Conservation (phyloP, 2,797 vertebrate genomes). For the Paedocypris micromegethes region DNA sequence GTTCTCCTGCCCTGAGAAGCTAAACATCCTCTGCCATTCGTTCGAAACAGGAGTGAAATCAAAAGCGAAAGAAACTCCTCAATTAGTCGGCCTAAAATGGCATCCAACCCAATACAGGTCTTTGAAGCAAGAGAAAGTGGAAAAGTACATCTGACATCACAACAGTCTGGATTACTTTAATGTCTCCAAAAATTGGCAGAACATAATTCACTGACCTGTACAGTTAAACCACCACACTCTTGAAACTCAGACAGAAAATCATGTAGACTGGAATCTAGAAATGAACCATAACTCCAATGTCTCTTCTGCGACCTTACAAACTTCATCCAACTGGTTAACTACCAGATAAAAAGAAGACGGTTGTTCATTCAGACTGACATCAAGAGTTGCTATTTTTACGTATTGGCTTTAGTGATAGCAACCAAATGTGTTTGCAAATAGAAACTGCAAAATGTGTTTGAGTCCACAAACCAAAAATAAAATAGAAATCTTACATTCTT, state of each 20-base stretch:
- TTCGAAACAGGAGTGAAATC: conserved; percentile 53
- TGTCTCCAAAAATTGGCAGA: conserved; percentile 40
- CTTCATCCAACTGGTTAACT: conserved; percentile 26
- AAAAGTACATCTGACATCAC: conserved; percentile 58
- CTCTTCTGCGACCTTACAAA: conserved; percentile 21
- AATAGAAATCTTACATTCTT: no score
- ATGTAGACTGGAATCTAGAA: conserved; percentile 51
- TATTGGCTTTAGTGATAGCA: no score
- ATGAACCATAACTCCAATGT: conserved; percentile 36
- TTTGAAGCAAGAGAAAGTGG: conserved; percentile 47
- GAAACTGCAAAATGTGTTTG: no score
- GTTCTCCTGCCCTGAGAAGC: conserved; percentile 51
- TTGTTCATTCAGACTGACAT: conserved; percentile 98
- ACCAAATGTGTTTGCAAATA: no score
- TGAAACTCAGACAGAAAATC: conserved; percentile 52
- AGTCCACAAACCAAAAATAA: no score
- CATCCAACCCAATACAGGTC: conserved; percentile 32
- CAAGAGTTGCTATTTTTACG: conserved; percentile 87
- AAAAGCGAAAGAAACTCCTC: conserved; percentile 53
- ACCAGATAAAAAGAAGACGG: conserved; percentile 82
- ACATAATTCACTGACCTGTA: conserved; percentile 40
- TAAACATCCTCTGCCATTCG: conserved; percentile 42
- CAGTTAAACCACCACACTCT: conserved; percentile 26
- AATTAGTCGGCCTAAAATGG: conserved; percentile 53
- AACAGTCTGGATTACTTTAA: conserved; percentile 59